phyloP scores from a whole-genome alignment of 2,888 invertebrate species.

The Stenoptilia bipunctidactyla region DNA sequence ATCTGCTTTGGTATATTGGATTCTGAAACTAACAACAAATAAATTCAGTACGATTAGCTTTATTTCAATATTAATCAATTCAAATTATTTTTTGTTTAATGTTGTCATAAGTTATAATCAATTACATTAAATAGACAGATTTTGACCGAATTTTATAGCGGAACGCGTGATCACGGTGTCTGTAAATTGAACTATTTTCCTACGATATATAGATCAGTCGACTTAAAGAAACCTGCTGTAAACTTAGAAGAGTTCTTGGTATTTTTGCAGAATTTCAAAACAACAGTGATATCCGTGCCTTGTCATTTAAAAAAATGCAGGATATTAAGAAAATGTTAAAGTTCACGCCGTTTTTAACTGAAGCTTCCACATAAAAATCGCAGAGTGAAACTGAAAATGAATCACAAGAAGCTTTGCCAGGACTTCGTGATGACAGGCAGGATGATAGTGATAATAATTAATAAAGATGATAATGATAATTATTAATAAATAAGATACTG shows the following conservation, averaged over 20 bases:
- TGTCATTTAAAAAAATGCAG: constrained; percentile 6
- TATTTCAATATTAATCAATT: no score
- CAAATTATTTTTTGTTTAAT: no score
- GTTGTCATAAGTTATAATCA: no score
- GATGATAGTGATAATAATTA: not conserved
- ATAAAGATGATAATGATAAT: not conserved
- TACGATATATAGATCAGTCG: not conserved
- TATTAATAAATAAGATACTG: no score
- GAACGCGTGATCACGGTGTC: not conserved
- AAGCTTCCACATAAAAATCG: constrained; percentile 4
- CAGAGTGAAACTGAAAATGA: constrained; percentile 4
- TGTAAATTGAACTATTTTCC: no score
- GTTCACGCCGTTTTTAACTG: constrained; percentile 4
- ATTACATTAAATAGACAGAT: no score
- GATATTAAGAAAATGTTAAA: constrained; percentile 6
- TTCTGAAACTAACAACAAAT: not conserved
- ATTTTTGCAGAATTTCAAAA: constrained; percentile 2
- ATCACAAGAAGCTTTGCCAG: not conserved
- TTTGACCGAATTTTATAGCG: no score
- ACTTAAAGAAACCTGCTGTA: not conserved
- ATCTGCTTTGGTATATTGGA: constrained; percentile 9
- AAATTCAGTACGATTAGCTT: no score
- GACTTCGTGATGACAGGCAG: not conserved
- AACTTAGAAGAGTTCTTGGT: not conserved
- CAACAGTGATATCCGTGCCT: constrained; percentile 3